Evolutionary conservation across 2,888 invertebrate genomes (phyloP), one percentile per base, ranked within the genome.

Genomic region (Drosophila sordidula): DNA sequence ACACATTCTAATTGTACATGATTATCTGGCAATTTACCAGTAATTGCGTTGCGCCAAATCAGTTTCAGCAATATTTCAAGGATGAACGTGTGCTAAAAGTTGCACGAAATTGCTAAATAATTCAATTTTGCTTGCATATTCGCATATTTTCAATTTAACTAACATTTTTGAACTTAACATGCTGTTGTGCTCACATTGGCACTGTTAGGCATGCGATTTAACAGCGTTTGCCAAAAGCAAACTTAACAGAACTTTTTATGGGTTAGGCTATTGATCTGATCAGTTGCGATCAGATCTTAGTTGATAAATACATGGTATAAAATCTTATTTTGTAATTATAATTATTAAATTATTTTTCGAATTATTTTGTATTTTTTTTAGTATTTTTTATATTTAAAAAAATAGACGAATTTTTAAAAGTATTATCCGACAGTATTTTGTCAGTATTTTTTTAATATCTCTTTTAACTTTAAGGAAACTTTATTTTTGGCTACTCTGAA

Each of bases 1-100:
- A 50, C 63, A 57, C 76, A 70, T 75, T 75, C 58, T 75, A 75
- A 75, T 75, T 75, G 67, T 39, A 49, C 62, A 55, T 75, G 76
- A 75, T 75, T 75, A 75, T 75, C 71, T 62, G 22, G 58, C 70
- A 59, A 70, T 75, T 75, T 73, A 55, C 44, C 44, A 58, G 54
- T 58, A 69, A 63, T 73, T 74, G 49, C 69, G 29, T 39, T 56
- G 36, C 51, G 5, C 16, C 45, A 42, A 54, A 69, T 62, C 54
- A 55, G 45, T 44, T 59, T 9, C 59, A 8, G 32, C 61, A 18
- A 42, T 49, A 26, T 47, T 22, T 58, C 22, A 6, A 22, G 47
- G 11, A 41, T 14, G 18, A 47, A 36, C 47, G 61, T 14, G 29
- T 29, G 36, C 49, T 36, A 34, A 1, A n/a, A 4, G 14, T 25